Evolutionary conservation across 1,140 invertebrate species (phyloP).

Genomic region (Zaprionus inermis): DNA sequence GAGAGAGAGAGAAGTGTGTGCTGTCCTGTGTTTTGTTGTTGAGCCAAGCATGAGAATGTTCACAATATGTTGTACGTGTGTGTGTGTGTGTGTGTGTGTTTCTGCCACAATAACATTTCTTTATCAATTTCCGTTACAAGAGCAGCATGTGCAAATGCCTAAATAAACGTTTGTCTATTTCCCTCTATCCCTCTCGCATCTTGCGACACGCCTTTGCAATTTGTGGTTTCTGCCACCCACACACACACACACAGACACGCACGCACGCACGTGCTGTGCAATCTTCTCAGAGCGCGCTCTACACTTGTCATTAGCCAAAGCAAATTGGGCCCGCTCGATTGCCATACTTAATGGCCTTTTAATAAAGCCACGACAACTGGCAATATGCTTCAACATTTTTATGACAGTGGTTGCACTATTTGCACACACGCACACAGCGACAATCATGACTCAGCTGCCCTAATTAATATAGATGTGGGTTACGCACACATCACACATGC

Average conservation of each 20-base stretch:
- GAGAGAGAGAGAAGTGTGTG: constrained; percentile 2
- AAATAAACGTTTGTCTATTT: constrained; percentile 65
- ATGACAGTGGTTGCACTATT: constrained; percentile 24
- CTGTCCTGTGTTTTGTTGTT: constrained; percentile 8
- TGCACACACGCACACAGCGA: neutral
- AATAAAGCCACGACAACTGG: constrained; percentile 35
- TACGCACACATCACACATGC: constrained; percentile 40
- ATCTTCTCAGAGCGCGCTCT: neutral
- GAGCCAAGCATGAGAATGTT: constrained; percentile 15
- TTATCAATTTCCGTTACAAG: constrained; percentile 77
- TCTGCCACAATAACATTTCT: constrained; percentile 71
- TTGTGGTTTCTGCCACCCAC: constrained; percentile 26
- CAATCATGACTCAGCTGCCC: constrained; percentile 34
- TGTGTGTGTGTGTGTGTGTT: constrained; percentile 26
- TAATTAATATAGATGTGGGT: constrained; percentile 64
- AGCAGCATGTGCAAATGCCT: constrained; percentile 60
- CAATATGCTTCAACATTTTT: constrained; percentile 18
- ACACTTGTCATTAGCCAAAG: constrained; percentile 26
- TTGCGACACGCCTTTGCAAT: constrained; percentile 42
- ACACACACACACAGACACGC: neutral
- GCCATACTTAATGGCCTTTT: constrained; percentile 37
- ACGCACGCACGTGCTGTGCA: neutral
- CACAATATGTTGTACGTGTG: constrained; percentile 31
- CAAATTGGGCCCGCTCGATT: constrained; percentile 33
- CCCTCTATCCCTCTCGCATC: constrained; percentile 15